Evolutionary conservation across 2,113 vertebrate species (phyloP).

Genomic region (Dascyllus trimaculatus): DNA sequence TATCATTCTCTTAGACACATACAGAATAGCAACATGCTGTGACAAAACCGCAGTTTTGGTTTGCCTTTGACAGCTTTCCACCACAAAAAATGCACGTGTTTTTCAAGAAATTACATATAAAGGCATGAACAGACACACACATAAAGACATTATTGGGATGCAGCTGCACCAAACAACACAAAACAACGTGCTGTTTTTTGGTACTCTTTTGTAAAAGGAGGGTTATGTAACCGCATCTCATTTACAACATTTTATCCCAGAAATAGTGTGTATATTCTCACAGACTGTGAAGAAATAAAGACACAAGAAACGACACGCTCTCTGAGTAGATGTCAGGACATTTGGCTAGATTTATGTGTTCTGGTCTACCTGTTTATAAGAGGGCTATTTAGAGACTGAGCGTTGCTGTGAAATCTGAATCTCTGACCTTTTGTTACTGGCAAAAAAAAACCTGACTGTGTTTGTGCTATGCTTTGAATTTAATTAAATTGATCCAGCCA

Average conservation of each 20-base stretch:
- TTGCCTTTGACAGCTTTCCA: background rate
- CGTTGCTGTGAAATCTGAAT: slow-evolving; percentile 11
- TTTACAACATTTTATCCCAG: slow-evolving; percentile 1
- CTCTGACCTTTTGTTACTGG: background rate
- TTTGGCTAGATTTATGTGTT: slow-evolving; percentile 2
- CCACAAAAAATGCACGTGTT: too few relatives aligned
- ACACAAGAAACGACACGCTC: background rate
- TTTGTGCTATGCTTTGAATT: slow-evolving; percentile 26
- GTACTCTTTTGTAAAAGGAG: background rate
- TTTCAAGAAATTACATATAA: too few relatives aligned
- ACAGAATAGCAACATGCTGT: slow-evolving; percentile 27
- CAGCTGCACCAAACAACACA: background rate
- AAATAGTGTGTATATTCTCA: background rate
- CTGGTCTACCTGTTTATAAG: background rate
- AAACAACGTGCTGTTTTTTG: background rate
- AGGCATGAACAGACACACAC: background rate
- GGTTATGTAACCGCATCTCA: background rate
- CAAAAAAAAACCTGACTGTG: background rate
- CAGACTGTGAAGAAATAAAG: slow-evolving; percentile 7
- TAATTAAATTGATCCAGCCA: background rate
- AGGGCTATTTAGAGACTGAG: background rate
- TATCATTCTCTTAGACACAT: slow-evolving; percentile 44
- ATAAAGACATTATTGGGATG: background rate
- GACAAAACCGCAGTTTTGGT: background rate
- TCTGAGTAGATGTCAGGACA: background rate